Evolutionary conservation across 2,113 vertebrate genomes (phyloP), one percentile per base, ranked within the genome.

Genomic region (Labeo rohita): DNA sequence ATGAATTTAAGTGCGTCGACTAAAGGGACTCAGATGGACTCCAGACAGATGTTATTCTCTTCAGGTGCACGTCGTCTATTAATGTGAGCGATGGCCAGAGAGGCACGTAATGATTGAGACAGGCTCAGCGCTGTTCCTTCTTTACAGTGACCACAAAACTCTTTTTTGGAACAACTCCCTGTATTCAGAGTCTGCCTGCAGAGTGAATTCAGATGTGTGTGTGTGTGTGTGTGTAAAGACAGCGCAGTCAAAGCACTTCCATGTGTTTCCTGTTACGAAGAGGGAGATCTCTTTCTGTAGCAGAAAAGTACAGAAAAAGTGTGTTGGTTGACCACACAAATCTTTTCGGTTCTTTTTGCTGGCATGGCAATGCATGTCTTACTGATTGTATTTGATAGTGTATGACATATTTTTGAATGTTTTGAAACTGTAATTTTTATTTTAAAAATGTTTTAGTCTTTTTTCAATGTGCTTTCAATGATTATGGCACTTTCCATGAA

Each of bases 111-210:
- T 75, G 79, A 90, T 87, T 39, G 68, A 56, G 88, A 89, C 87
- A 87, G 23, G 52, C 75, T 83, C 73, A 36, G 87, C 83, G 86
- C 82, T 85, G 76, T 84, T 72, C 80, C 87, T 91, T 84, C 85
- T 86, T 93, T 90, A 90, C 89, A 80, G 85, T 36, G 75, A 85
- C 92, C 90, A 73, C 90, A 91, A 80, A 93, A 89, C 79, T 90
- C 85, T 89, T 43, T 76, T 77, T 68, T 88, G 89, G 90, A 87
- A 86, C 89, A 86, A 88, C 89, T 89, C 45, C 56, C 83, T 88
- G 90, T 89, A 87, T 87, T 89, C 84, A 39, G 47, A 54, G 80
- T 85, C 82, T 89, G 61, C 83, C 80, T 89, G 59, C 81, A 85
- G 84, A 82, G 61, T 68, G 52, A 81, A 89, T 59, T 87, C 75